These are phyloP conservation scores for Paramormyrops kingsleyae DNA, from an alignment of 2,113 vertebrate genomes.

Conservation along the genomic window DNA sequence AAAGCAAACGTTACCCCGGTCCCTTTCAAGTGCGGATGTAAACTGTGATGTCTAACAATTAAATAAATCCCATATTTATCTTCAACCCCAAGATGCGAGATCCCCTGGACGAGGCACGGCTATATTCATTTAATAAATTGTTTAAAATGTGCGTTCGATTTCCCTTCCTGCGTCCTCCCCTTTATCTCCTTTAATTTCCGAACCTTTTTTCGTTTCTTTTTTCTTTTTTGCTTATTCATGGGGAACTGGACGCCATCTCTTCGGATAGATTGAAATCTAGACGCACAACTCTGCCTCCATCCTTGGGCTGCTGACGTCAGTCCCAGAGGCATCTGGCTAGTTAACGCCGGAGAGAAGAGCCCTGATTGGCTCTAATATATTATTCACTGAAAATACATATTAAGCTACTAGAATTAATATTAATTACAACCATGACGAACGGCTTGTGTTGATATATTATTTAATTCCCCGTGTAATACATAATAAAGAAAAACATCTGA, in stretches of 20 bases:
- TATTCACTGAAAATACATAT: not conserved
- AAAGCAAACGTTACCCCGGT: slow-evolving; percentile 30
- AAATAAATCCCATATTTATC: slow-evolving; percentile 9
- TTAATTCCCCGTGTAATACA: not conserved
- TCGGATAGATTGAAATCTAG: slow-evolving; percentile 41
- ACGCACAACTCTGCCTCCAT: slow-evolving; percentile 35
- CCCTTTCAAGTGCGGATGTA: slow-evolving; percentile 15
- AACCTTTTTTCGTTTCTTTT: slow-evolving; percentile 56
- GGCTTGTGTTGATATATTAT: not conserved
- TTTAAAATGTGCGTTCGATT: not conserved
- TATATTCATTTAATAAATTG: slow-evolving; percentile 16
- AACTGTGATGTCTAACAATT: slow-evolving; percentile 20
- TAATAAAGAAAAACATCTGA: not conserved
- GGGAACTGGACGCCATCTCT: slow-evolving; percentile 64
- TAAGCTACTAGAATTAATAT: not conserved
- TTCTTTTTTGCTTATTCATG: slow-evolving; percentile 72
- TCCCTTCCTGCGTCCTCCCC: slow-evolving; percentile 1
- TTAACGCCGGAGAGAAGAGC: not conserved
- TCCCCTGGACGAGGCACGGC: not conserved
- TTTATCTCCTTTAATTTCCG: slow-evolving; percentile 21
- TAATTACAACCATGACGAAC: not conserved
- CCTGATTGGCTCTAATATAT: slow-evolving; percentile 4
- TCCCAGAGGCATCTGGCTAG: not conserved
- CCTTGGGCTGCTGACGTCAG: slow-evolving; percentile 26
- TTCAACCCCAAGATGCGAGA: slow-evolving; percentile 4